Conservation (phyloP, 2,797 vertebrate genomes). For the Brotula barbata region DNA sequence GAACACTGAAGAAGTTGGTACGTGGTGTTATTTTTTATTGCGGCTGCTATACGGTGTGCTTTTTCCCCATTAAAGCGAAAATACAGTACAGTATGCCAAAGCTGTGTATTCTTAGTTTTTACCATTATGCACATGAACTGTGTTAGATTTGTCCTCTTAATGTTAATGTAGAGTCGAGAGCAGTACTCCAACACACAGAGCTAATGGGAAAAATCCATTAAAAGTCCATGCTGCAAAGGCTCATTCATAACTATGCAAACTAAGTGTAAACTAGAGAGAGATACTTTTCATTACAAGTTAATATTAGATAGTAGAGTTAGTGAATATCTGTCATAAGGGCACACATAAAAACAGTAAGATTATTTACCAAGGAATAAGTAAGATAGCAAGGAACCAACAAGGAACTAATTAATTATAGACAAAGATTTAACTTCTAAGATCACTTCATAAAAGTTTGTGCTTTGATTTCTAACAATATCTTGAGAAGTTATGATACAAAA, state of each 20-base stretch:
- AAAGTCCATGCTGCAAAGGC: constrained; percentile 6
- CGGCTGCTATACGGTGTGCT: constrained; percentile 19
- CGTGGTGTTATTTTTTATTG: constrained; percentile 44
- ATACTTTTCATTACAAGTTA: no score
- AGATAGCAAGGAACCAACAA: no score
- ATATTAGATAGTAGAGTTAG: no score
- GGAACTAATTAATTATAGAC: no score
- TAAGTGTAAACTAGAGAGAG: background rate
- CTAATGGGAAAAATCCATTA: background rate
- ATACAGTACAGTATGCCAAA: no score
- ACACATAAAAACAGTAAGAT: no score
- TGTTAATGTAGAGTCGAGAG: constrained; percentile 9
- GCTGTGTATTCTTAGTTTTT: constrained; percentile 10
- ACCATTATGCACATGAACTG: constrained; percentile 14
- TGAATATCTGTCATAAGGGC: no score
- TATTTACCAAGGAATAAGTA: no score
- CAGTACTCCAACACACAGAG: constrained; percentile 8
- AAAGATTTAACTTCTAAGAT: no score
- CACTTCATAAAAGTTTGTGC: no score
- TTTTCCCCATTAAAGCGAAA: constrained; percentile 28
- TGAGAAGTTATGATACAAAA: no score
- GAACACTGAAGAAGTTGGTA: constrained; percentile 52
- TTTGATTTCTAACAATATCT: no score
- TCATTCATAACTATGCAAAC: constrained; percentile 16
- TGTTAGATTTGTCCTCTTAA: constrained; percentile 21